Evolutionary conservation across 2,888 invertebrate species (phyloP), one percentile per base, ranked within the genome.

Genomic region (Biston stratarius): DNA sequence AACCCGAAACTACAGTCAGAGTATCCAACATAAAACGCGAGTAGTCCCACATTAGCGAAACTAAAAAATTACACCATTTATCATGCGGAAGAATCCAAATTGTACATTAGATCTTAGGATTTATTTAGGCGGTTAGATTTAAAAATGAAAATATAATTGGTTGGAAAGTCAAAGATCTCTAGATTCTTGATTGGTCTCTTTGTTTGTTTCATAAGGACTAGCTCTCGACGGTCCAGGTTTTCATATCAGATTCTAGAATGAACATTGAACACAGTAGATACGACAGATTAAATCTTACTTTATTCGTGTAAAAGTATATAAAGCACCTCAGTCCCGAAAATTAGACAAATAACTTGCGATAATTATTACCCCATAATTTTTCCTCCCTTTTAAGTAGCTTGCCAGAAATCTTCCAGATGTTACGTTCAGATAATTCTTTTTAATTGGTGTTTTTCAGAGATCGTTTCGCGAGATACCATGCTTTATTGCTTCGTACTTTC

Each of bases 281-380:
- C 3, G 3, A 24, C 24, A 2, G 24, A 24, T 24, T 24, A 24
- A 24, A 24, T 24, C 24, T 24, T 24, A 24, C 1, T 24, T 24
- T 24, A 24, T 24, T 24, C 24, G 3, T 24, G 24, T 24, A 24
- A 24, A 1, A 24, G 24, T 24, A 24, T 24, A 24, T 24, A 24
- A 24, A 24, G 38, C 38, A 47, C 24, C 45, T 10, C 24, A 36
- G 34, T 42, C n/a, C 49, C 5, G 42, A 49, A 59, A 49, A 49
- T 59, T 40, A 33, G 61, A 63, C 73, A 79, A 79, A 81, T 75
- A 79, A 66, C 57, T 61, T 57, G 57, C n/a, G 24, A 38, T 61
- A 64, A 53, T 64, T 66, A 63, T 63, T 64, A 62, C 59, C 64
- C 68, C 59, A 67, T 64, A 64, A 65, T 67, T 64, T 62, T 11